Base-by-base conservation (phyloP, 2,888 invertebrate species). In the Lycophotia porphyrea region DNA sequence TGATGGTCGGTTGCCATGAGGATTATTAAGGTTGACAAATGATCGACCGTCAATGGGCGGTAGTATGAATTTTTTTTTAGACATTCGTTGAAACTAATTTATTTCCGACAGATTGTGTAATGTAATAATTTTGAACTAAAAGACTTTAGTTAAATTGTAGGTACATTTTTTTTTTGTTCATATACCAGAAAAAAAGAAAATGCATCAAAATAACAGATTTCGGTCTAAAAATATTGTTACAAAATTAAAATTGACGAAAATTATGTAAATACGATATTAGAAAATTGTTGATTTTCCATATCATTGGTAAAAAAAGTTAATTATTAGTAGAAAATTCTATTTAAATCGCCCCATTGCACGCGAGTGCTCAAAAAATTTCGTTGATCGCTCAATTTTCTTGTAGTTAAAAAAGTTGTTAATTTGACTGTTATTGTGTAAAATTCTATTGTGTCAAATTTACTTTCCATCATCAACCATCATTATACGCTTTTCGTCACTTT, bases 381-480 rank as follows among this genome's bases (percentile, higher is more conserved):
- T 82, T 15, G 13, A 42, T 8, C 39, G 81, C 81, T 81, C 81
- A 81, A 81, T 81, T 81, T 78, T 73, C 36, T 69, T 24, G 64
- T 78, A 81, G 64, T 39, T 69, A 8, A 63, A 8, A 63, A 65
- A n/a, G 8, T 68, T 77, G 44, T 49, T 71, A 0, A 65, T 55
- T 68, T 76, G 31, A 60, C 13, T 61, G 27, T 31, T 55, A 9
- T 18, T 34, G 61, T 21, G 31, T n/a, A 63, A 63, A 55, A 78
- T 52, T 52, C 52, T 52, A 52, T 52, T n/a, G 52, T 52, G 52
- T 52, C 52, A 52, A 52, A 52, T 21, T 52, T 52, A 52, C 52
- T 52, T 52, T 52, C 52, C 52, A n/a, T 52, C 47, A 47, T 24
- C 47, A 47, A 60, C 9, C 34, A 60, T 24, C 31, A 60, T 0